Evolutionary conservation across 1,140 invertebrate species (phyloP), one percentile per base, ranked within the genome.

Genomic region (Bombus cullumanus): DNA sequence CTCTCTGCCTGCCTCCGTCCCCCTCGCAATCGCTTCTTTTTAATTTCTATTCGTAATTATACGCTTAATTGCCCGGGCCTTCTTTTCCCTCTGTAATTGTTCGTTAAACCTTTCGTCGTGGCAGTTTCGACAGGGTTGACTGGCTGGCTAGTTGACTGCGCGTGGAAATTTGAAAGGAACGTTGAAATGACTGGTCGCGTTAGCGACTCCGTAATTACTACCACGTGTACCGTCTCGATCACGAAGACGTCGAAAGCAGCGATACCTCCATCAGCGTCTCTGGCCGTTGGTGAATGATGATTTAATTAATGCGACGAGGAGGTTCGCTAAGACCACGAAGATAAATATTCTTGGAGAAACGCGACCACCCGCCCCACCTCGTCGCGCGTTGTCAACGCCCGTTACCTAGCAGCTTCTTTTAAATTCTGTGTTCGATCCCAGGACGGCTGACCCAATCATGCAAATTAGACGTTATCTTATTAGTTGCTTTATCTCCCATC

Each of bases 391-490:
- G 83, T 85, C 83, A 72, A 72, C 66, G 76, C n/a, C 39, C 28
- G 28, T 43, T 62, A 62, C 22, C 37, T 31, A 47, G 31, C 39
- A 43, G 68, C 66, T 84, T 79, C 82, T 71, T 84, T 84, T 84
- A 84, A 59, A 84, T 84, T 84, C 83, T 31, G 41, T n/a, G 25
- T 85, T 85, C 76, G 83, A 85, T 85, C 83, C 83, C 76, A 59
- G 76, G 25, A 84, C 76, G 77, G 76, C 68, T 85, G 77, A 80
- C 68, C 77, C 83, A 80, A 85, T 85, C 83, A 85, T 85, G 83
- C 83, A 85, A 85, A 85, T 85, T 85, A 85, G 83, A 80, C 77
- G 83, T 85, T 85, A 85, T 85, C 83, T 85, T 85, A 85, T 85
- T 85, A 85, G 83, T 80, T 85, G 77, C 83, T 85, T 85, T 85